These are phyloP conservation scores for Gambusia holbrooki DNA, from an alignment of 2,113 vertebrate genomes.

Conservation along the genomic window DNA sequence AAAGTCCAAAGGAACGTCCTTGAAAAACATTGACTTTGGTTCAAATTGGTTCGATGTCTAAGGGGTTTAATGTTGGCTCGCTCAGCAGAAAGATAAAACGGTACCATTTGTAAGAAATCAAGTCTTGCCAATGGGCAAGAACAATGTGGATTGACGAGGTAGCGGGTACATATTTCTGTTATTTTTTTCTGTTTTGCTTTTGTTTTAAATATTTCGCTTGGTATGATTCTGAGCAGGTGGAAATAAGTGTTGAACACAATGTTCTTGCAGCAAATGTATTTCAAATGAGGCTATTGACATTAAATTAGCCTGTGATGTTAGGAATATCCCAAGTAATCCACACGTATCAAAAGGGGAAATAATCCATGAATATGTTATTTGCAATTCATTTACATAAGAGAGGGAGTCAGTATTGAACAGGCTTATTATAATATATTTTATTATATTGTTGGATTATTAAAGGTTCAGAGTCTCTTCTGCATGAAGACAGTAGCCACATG, in stretches of 20 bases:
- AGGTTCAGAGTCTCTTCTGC: too few relatives aligned
- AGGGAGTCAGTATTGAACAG: too few relatives aligned
- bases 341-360: too few relatives aligned
- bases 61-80: slow-evolving; percentile 39
- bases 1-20: slow-evolving; percentile 30
- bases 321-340: too few relatives aligned
- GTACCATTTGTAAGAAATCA: slow-evolving; percentile 31
- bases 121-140: slow-evolving; percentile 1
- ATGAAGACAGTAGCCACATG: too few relatives aligned
- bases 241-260: background rate
- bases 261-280: background rate
- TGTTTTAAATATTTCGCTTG: background rate
- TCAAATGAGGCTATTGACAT: background rate
- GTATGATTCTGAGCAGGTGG: background rate
- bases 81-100: slow-evolving; percentile 25
- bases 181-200: background rate
- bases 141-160: slow-evolving; percentile 7
- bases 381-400: too few relatives aligned
- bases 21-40: slow-evolving; percentile 34
- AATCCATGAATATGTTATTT: too few relatives aligned
- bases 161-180: background rate
- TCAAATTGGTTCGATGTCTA: slow-evolving; percentile 35
- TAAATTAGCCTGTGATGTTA: background rate
- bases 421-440: too few relatives aligned
- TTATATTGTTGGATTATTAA: too few relatives aligned